Evolutionary conservation across 1,140 invertebrate species (phyloP), one percentile per base, ranked within the genome.

Genomic region (Centruroides sculpturatus): DNA sequence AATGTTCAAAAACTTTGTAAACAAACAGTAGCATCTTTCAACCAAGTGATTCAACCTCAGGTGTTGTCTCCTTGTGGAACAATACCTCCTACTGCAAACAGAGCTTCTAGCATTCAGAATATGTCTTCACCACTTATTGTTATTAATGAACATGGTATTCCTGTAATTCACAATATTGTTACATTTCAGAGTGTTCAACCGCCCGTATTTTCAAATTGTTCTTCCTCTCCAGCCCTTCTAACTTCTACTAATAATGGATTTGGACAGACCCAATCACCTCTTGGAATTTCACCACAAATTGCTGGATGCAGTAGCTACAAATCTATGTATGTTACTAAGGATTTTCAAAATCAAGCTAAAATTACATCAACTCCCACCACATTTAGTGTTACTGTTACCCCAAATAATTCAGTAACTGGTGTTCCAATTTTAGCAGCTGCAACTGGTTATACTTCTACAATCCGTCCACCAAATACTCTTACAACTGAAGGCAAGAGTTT

Each of bases 141-240:
- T 49, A 64, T 72, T 23, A 71, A 71, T 62, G 71, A 71, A 23
- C 69, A 71, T 56, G 69, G 69, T 52, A 59, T 71, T 34, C 68
- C 69, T 10, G 63, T 69, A 56, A 64, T 70, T 34, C 68, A 69
- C 8, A 70, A 66, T 57, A 64, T 55, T 56, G 23, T 53, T 50
- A 47, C 56, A 53, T 53, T 53, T 36, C 51, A 53, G 35, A 53
- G 35, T 53, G 23, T 36, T 53, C 51, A 23, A 53, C 41, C 41
- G 41, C 41, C 41, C 3, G 35, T 53, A 34, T 34, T 53, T 53
- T 36, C 35, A 34, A 53, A 53, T 53, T 53, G 23, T 53, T 23
- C 51, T 53, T 53, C 51, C 5, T 53, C 51, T 36, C 35, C 51
- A 23, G 23, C 51, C 35, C 51, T 53, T 53, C 51, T 53, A 6